Conservation (phyloP, 2,797 vertebrate species). For the Epinephelus coioides region DNA sequence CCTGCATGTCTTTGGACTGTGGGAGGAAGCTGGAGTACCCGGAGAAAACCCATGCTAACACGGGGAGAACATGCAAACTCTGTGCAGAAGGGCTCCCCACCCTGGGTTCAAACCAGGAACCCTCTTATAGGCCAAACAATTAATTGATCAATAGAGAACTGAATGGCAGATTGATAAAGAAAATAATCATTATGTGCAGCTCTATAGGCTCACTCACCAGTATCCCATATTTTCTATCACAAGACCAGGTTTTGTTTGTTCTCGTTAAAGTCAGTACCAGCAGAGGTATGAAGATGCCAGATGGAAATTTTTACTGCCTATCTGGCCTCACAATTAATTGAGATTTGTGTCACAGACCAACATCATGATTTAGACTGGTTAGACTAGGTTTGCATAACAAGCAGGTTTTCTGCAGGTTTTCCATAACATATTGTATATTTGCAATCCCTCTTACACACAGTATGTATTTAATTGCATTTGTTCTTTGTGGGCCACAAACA, state of each 20-base stretch:
- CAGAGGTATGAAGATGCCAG: conserved; percentile 31
- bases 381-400: conserved; percentile 41
- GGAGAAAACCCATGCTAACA: no score
- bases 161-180: background rate
- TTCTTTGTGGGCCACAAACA: background rate
- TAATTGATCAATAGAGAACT: background rate
- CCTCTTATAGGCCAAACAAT: background rate
- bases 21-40: no score
- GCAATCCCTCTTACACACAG: background rate
- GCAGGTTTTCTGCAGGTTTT: conserved; percentile 26
- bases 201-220: background rate
- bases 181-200: background rate
- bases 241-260: background rate
- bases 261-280: background rate
- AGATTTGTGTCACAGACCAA: conserved; percentile 38
- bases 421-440: background rate
- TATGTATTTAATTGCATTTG: background rate
- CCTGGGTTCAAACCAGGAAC: no score
- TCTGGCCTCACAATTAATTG: conserved; percentile 42
- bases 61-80: no score
- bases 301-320: conserved; percentile 57
- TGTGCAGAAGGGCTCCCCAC: no score
- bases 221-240: background rate
- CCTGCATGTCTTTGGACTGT: no score
- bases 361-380: conserved; percentile 29